Evolutionary conservation across 1,140 invertebrate species (phyloP), one percentile per base, ranked within the genome.

Genomic region (Babylonia areolata): DNA sequence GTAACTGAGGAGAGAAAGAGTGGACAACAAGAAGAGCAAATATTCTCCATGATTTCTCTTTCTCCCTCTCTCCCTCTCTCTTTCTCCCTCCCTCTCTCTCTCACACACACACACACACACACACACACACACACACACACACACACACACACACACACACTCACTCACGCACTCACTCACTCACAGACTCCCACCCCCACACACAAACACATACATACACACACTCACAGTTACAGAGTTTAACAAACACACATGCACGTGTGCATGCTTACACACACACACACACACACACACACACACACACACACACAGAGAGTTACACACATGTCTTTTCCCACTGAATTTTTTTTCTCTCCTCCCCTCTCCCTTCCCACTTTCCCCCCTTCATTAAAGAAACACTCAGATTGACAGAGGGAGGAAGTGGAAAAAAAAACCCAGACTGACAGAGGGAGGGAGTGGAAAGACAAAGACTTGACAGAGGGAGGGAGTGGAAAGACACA

Each of bases 261-360:
- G 20, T 20, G 23, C 58, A 28, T 3, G 23, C 58, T 12, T 23
- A 64, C 58, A 64, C 58, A 64, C 58, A 64, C 20, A 64, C 58
- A 64, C 9, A 64, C 58, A 64, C 58, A 64, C 58, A 64, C 58
- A 64, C 58, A 64, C 58, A 64, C 58, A 64, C 58, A 64, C 58
- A 64, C 58, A 28, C 17, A 23, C 58, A 64, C 58, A 64, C 58
- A 64, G 9, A 64, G 9, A 64, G 15, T 23, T 23, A 64, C 58
- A 64, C 58, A 64, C 58, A 64, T 23, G 0, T 23, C 17, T 64
- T 6, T n/a, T 23, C 58, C 17, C 23, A 51, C n/a, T n/a, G n/a
- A n/a, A n/a, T 17, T 51, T 17, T 51, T 17, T 51, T 17, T 51
- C 46, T 51, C 46, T 51, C 46, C 17, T 0, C 17, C 46, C 17